Base-by-base conservation (phyloP, 1,140 invertebrate species). In the Cephus cinctus region DNA sequence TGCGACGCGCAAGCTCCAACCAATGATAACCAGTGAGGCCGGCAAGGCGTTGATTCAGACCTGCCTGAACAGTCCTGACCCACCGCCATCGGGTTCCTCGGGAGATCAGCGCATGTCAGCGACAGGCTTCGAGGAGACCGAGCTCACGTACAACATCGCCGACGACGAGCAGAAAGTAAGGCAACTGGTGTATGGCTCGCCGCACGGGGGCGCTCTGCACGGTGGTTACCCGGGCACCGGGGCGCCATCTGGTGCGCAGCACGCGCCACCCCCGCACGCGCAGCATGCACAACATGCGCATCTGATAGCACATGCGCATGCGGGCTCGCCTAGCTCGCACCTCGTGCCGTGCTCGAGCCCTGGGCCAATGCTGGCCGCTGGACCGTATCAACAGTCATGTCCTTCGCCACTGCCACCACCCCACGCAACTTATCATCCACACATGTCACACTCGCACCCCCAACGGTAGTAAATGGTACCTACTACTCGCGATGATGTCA, bases 11-110 rank as follows among this genome's bases (percentile, higher is more conserved):
- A 99, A 99, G 77, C 81, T 99, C 31, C 96, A 99, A 75, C 98
- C 97, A 39, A 99, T 99, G 96, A 99, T 99, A 70, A 98, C 94
- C 11, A 97, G 94, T 59, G 97, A 99, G 67, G 94, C 94, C 45
- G 98, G 97, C 36, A 99, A 99, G 77, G 89, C 94, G 35, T 81
- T 99, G 36, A 99, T 99, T 65, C 96, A 99, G 78, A 98, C 95
- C 43, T 99, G 98, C 77, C 83, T 99, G 19, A 98, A 98, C 77
- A 96, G 94, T 34, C 96, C 97, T 20, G 96, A 98, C 74, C 92
- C 92, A 38, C 89, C 90, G 39, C 78, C 83, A 3, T 89, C 88
- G 22, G 82, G 82, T 27, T 81, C 81, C 1, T 80, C 82, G 2
- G 78, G 78, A 19, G 94, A 97, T 77, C 94, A 98, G 76, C 82